These are phyloP conservation scores for Myotis lucifugus DNA, from an alignment of 2,113 vertebrate genomes.

Conservation along the genomic window DNA sequence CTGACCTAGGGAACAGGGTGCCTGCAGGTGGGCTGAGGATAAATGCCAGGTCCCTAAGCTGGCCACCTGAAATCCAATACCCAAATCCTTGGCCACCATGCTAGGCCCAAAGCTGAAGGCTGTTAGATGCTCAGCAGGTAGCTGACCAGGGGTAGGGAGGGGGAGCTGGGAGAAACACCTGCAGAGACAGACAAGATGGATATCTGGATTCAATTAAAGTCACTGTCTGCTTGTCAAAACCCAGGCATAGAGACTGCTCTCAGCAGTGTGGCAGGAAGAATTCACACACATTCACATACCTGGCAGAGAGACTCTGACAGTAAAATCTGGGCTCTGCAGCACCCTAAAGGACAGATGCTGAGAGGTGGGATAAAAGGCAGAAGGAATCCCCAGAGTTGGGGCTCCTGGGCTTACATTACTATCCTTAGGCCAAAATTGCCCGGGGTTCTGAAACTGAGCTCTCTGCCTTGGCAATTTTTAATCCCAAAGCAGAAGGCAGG, in stretches of 20 bases:
- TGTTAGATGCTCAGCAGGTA: constrained; percentile 55
- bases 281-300: background rate
- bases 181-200: constrained; percentile 75
- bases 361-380: background rate
- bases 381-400: background rate
- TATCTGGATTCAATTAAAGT: constrained; percentile 80
- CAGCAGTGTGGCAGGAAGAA: constrained; percentile 38
- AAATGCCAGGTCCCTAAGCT: constrained; percentile 7
- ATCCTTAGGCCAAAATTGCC: background rate
- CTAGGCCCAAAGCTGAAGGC: constrained; percentile 21
- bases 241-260: constrained; percentile 30
- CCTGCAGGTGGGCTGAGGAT: background rate
- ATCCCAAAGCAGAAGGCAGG: background rate
- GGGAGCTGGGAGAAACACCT: constrained; percentile 66
- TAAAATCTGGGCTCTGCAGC: constrained; percentile 20
- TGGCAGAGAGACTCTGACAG: constrained; percentile 24
- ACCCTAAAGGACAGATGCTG: background rate
- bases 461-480: constrained; percentile 5
- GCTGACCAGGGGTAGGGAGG: constrained; percentile 30
- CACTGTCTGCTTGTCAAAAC: constrained; percentile 68
- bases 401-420: background rate
- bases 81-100: background rate
- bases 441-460: background rate
- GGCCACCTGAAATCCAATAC: constrained; percentile 10
- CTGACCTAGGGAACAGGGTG: background rate